A percentile compares a stretch with the other conserved stretches of the same genome.
phyloP scores from a whole-genome alignment of 2,888 invertebrate genomes.

The Biston stratarius region DNA sequence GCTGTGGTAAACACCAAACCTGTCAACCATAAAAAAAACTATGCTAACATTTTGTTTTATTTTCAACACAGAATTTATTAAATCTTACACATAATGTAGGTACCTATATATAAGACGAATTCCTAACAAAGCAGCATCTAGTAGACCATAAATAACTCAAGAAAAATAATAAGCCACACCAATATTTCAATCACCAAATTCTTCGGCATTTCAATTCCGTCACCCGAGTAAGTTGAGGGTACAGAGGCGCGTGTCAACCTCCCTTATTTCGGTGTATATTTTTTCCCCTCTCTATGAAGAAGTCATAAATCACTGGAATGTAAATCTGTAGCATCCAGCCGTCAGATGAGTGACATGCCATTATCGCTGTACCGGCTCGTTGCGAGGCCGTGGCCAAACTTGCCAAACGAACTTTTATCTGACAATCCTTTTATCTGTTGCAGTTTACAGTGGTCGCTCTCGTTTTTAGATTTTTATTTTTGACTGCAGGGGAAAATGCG shows the following conservation, averaged over 20 bases:
- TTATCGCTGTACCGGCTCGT: conserved; percentile 67
- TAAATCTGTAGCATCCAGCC: conserved; percentile 84
- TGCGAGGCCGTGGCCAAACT: conserved; percentile 71
- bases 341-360: conserved; percentile 83
- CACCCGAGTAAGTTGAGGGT: conserved; percentile 49
- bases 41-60: no score
- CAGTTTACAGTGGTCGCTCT: conserved; percentile 42
- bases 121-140: conserved; percentile 11
- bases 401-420: conserved; percentile 62
- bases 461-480: conserved; percentile 45
- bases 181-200: conserved; percentile 51
- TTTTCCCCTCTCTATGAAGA: conserved; percentile 83
- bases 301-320: conserved; percentile 85
- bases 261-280: conserved; percentile 74
- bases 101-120: background rate
- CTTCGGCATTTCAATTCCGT: conserved; percentile 57
- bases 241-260: conserved; percentile 48
- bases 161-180: conserved; percentile 32
- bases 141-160: conserved; percentile 29
- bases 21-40: no score
- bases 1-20: no score
- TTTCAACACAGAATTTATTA: no score
- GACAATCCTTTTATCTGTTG: conserved; percentile 59
- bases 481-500: conserved; percentile 38
- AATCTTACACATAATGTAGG: no score